phyloP scores from a whole-genome alignment of 2,888 invertebrate genomes.

The Metacarcinus magister region DNA sequence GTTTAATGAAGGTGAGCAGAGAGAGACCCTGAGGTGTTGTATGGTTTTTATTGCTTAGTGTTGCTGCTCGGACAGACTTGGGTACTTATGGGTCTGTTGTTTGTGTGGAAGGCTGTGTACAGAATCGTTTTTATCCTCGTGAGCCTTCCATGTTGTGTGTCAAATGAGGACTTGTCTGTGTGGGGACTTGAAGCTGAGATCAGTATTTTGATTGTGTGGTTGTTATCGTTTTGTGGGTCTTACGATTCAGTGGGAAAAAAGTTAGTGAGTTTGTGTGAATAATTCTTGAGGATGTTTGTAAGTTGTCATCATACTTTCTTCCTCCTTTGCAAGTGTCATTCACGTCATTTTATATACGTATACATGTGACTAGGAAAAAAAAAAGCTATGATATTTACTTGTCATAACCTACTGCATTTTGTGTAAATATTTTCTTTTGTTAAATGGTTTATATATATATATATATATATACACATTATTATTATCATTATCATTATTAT shows the following conservation, averaged over 20 bases:
- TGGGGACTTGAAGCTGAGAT: too few species aligned
- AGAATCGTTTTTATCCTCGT: neutral
- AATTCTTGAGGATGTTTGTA: too few species aligned
- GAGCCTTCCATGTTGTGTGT: too few species aligned
- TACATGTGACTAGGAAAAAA: neutral
- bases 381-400: neutral
- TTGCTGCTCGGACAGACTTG: too few species aligned
- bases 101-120: neutral
- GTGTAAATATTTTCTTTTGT: neutral
- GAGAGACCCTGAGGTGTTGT: neutral
- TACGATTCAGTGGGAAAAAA: too few species aligned
- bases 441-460: slow-evolving; percentile 59
- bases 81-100: neutral
- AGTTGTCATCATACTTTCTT: neutral
- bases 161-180: too few species aligned
- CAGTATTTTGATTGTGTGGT: too few species aligned
- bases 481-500: neutral
- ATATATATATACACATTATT: slow-evolving; percentile 37
- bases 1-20: neutral
- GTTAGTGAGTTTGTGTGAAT: too few species aligned
- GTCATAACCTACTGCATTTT: neutral
- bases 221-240: too few species aligned
- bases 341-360: neutral
- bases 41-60: neutral
- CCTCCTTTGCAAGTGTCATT: neutral